These are phyloP conservation scores for Crotalus tigris DNA, from an alignment of 2,113 vertebrate genomes.

Conservation along the genomic window DNA sequence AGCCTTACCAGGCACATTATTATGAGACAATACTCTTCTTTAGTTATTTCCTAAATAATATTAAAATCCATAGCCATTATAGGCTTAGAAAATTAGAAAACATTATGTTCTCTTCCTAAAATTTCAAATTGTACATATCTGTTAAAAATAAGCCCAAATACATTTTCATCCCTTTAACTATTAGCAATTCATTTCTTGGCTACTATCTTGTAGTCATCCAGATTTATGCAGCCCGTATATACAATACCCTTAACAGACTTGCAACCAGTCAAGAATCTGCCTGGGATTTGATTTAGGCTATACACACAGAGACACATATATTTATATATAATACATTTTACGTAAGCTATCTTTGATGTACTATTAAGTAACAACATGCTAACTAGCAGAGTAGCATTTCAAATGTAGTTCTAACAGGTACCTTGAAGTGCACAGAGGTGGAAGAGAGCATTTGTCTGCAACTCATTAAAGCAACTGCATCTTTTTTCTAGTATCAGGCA, in stretches of 20 bases:
- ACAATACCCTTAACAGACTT: background rate
- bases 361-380: background rate
- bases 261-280: background rate
- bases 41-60: conserved; percentile 69
- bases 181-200: background rate
- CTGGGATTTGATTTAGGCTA: background rate
- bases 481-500: background rate
- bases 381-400: background rate
- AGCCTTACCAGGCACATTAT: conserved; percentile 65
- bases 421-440: background rate
- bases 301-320: background rate
- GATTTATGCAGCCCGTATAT: background rate
- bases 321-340: background rate
- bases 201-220: background rate
- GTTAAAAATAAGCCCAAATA: background rate
- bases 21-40: conserved; percentile 70
- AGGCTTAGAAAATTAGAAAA: conserved; percentile 31
- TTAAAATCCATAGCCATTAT: conserved; percentile 56
- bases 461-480: background rate
- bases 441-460: background rate
- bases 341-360: background rate
- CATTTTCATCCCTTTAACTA: background rate
- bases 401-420: background rate
- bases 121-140: background rate
- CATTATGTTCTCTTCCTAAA: conserved; percentile 47